Percentiles rank a stretch among this genome's conserved stretches.
Conservation (phyloP, 2,888 invertebrate genomes). For the Thumatha senex region DNA sequence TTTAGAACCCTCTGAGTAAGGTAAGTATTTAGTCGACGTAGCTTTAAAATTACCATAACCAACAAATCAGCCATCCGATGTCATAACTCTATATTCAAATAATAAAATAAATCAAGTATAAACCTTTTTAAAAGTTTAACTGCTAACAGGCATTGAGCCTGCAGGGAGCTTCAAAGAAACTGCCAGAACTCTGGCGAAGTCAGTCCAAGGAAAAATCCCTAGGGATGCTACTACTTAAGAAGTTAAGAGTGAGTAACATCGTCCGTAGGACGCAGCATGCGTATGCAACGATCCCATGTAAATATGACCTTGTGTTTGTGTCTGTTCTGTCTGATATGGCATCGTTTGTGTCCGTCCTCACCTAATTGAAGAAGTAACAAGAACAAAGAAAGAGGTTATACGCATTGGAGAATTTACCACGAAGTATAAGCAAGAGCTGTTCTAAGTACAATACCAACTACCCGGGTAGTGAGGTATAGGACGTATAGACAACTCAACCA, state of each 20-base stretch:
- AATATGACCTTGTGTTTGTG: slow-evolving; percentile 55
- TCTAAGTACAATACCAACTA: no score
- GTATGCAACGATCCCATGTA: slow-evolving; percentile 54
- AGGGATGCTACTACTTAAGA: slow-evolving; percentile 72
- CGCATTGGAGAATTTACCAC: slow-evolving; percentile 27
- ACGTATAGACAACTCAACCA: background rate
- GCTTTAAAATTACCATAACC: no score
- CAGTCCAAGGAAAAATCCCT: slow-evolving; percentile 72
- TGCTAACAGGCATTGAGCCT: slow-evolving; percentile 64
- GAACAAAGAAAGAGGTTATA: slow-evolving; percentile 30
- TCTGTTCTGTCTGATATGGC: slow-evolving; percentile 44
- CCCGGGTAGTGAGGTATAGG: background rate
- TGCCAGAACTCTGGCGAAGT: slow-evolving; percentile 74
- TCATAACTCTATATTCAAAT: no score
- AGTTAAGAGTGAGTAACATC: slow-evolving; percentile 71
- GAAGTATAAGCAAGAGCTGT: background rate
- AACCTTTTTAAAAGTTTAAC: slow-evolving; percentile 22
- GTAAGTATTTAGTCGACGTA: no score
- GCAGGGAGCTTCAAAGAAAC: slow-evolving; percentile 63
- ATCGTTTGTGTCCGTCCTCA: slow-evolving; percentile 42
- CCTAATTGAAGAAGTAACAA: background rate
- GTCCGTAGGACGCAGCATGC: slow-evolving; percentile 41
- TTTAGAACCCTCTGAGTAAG: no score
- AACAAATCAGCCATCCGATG: no score
- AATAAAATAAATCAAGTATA: no score